Conservation (phyloP, 2,888 invertebrate genomes). For the Ptychoptera contaminata region DNA sequence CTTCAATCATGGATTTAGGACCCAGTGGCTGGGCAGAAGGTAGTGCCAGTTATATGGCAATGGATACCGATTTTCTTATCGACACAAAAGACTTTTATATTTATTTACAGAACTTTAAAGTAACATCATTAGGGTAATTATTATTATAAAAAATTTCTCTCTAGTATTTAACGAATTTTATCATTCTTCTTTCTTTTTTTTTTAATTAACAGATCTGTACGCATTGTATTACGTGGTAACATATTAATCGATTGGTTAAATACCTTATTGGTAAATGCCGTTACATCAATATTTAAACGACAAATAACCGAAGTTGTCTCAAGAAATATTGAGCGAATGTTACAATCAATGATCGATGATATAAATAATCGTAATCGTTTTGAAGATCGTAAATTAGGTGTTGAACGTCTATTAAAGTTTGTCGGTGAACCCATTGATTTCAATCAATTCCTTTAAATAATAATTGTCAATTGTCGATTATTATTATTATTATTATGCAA, state of each 20-base stretch:
- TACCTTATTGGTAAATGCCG: conserved; percentile 9
- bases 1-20: neutral
- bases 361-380: conserved; percentile 6
- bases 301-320: conserved; percentile 10
- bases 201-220: conserved; percentile 12
- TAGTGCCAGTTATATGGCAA: neutral
- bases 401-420: too few species aligned
- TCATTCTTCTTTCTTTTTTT: too few species aligned
- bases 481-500: too few species aligned
- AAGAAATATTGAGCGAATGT: conserved; percentile 6
- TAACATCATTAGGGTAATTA: neutral
- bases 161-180: too few species aligned
- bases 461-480: too few species aligned
- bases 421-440: too few species aligned
- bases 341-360: conserved; percentile 7
- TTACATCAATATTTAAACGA: conserved; percentile 10
- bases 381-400: too few species aligned
- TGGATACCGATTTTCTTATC: neutral
- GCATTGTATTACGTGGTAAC: conserved; percentile 13
- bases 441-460: too few species aligned
- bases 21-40: neutral
- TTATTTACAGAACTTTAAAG: neutral
- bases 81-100: neutral
- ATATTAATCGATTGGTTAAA: conserved; percentile 13
- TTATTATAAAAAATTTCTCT: too few species aligned